These are phyloP conservation scores for Rhombomys opimus DNA, from an alignment of 2,113 vertebrate genomes.

Conservation along the genomic window DNA sequence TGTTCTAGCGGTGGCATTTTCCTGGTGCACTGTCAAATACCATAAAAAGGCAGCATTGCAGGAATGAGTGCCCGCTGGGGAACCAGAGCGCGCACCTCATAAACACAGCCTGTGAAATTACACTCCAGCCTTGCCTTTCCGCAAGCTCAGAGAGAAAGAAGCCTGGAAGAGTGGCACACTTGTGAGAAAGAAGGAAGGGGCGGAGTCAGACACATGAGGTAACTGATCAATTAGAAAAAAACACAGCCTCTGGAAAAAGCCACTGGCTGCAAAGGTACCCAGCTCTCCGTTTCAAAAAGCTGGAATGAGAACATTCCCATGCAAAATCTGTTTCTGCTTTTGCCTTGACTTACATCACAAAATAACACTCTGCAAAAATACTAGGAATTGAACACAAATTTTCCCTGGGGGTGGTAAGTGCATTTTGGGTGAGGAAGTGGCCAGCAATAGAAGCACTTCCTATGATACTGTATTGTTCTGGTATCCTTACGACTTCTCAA, in stretches of 20 bases:
- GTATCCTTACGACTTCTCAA: neutral
- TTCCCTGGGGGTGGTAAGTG: neutral
- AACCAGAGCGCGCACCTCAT: neutral
- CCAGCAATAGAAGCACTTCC: neutral
- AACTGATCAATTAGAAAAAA: neutral
- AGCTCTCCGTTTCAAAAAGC: constrained; percentile 16
- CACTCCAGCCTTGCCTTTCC: constrained; percentile 12
- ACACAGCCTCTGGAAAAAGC: neutral
- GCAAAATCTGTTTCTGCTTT: constrained; percentile 37
- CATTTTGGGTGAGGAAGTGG: neutral
- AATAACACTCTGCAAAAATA: constrained; percentile 30
- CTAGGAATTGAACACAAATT: constrained; percentile 11
- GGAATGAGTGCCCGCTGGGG: constrained; percentile 2
- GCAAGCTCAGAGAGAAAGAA: constrained; percentile 36
- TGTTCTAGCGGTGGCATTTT: neutral
- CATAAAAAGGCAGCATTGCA: neutral
- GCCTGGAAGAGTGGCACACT: neutral
- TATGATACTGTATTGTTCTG: neutral
- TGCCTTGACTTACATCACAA: constrained; percentile 16
- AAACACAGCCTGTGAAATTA: constrained; percentile 48
- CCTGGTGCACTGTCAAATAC: neutral
- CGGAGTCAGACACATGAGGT: neutral
- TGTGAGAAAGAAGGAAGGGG: neutral
- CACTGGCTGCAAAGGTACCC: neutral
- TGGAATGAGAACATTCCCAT: neutral